phyloP scores from a whole-genome alignment of 1,140 invertebrate species.

The Drosophila biarmipes region DNA sequence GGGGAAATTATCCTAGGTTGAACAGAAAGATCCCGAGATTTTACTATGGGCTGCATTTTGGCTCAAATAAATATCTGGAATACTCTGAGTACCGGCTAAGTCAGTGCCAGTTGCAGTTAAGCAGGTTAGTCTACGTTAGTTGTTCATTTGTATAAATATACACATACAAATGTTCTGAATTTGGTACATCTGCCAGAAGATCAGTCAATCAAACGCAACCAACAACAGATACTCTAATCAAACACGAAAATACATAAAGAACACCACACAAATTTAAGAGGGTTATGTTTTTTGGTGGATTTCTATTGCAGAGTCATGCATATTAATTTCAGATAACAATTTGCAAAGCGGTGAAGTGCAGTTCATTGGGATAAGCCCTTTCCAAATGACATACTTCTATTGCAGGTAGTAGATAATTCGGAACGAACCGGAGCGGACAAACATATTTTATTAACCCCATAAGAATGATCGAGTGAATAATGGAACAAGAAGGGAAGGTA shows the following conservation, averaged over 20 bases:
- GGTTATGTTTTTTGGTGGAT: neutral
- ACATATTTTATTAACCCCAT: too few species aligned
- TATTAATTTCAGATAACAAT: too few species aligned
- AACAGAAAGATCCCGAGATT: neutral
- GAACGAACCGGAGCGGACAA: too few species aligned
- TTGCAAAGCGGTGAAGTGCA: too few species aligned
- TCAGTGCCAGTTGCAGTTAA: constrained; percentile 10
- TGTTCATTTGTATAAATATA: constrained; percentile 22
- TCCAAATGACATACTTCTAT: too few species aligned
- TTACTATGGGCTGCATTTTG: neutral
- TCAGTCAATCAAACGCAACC: constrained; percentile 24
- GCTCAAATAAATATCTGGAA: neutral
- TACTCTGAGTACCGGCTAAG: constrained; percentile 16
- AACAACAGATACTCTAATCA: constrained; percentile 9
- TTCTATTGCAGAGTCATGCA: too few species aligned
- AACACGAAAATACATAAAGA: constrained; percentile 39
- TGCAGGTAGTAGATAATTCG: too few species aligned
- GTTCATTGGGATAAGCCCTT: too few species aligned
- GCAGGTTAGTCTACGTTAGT: constrained; percentile 13
- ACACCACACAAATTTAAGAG: constrained; percentile 19
- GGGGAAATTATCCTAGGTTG: too few species aligned
- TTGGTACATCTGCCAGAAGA: constrained; percentile 16
- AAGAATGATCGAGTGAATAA: too few species aligned
- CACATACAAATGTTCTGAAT: constrained; percentile 2
- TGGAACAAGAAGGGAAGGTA: too few species aligned